Conservation (phyloP, 2,888 invertebrate species). For the Marronus borbonicus region DNA sequence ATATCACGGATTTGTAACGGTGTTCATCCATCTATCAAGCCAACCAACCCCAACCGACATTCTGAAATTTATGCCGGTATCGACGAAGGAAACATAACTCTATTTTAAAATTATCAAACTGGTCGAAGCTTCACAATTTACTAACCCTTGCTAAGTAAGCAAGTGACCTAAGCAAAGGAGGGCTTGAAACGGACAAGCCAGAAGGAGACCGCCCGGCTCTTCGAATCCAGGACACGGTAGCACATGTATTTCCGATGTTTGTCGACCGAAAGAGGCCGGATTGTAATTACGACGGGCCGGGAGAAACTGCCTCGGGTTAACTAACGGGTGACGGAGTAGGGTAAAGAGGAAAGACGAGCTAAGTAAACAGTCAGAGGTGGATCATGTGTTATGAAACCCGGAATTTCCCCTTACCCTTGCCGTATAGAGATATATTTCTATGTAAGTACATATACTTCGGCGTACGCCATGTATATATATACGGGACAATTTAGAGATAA, state of each 20-base stretch:
- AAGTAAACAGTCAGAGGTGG: no score
- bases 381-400: no score
- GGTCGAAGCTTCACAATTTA: not conserved
- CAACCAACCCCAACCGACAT: not conserved
- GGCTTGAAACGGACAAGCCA: not conserved
- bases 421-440: no score
- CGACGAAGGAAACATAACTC: constrained; percentile 15
- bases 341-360: no score
- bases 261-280: constrained; percentile 6
- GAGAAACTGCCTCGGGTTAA: not conserved
- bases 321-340: no score
- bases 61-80: constrained; percentile 12
- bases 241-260: constrained; percentile 17
- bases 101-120: constrained; percentile 34
- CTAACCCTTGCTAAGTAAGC: not conserved
- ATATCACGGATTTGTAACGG: no score
- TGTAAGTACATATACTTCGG: no score
- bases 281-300: constrained; percentile 9
- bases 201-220: not conserved
- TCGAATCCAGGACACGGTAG: not conserved
- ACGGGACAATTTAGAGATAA: no score
- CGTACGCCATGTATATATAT: no score
- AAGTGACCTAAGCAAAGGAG: not conserved
- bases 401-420: no score
- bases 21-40: constrained; percentile 12